phyloP scores from a whole-genome alignment of 1,140 invertebrate genomes.

The Asobara japonica region DNA sequence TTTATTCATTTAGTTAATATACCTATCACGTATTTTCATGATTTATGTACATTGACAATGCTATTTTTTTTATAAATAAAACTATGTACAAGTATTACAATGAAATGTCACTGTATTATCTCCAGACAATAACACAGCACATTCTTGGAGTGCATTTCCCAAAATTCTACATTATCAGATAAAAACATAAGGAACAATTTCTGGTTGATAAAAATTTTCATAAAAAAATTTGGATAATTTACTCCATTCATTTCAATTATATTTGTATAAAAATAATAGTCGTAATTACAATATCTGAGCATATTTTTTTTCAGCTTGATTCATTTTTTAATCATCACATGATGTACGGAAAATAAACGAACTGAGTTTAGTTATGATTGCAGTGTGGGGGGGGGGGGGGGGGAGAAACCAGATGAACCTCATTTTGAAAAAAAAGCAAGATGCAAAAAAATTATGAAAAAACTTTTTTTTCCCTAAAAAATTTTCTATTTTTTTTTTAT shows the following conservation, averaged over 20 bases:
- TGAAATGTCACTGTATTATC: constrained; percentile 2
- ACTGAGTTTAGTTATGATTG: not conserved
- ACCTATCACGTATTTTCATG: constrained; percentile 44
- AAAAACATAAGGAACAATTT: not conserved
- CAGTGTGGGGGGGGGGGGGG: not conserved
- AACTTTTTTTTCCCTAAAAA: not conserved
- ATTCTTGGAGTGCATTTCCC: not conserved
- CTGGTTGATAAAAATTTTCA: not conserved
- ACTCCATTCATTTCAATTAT: constrained; percentile 41
- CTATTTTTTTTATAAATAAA: constrained; percentile 1
- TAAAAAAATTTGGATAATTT: constrained; percentile 13
- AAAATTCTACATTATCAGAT: not conserved
- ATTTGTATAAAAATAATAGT: constrained; percentile 62
- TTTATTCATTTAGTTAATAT: constrained; percentile 46
- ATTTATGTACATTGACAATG: constrained; percentile 56
- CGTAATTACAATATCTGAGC: constrained; percentile 50
- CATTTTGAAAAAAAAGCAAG: not conserved
- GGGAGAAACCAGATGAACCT: constrained; percentile 26
- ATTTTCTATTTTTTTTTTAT: too few species aligned
- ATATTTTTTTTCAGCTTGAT: constrained; percentile 40
- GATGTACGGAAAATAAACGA: not conserved
- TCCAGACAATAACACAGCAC: not conserved
- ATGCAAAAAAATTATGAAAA: not conserved
- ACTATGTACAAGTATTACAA: constrained; percentile 16
- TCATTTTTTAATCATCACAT: not conserved